Conservation (phyloP, 2,888 invertebrate species). For the Diadegma fenestrale region DNA sequence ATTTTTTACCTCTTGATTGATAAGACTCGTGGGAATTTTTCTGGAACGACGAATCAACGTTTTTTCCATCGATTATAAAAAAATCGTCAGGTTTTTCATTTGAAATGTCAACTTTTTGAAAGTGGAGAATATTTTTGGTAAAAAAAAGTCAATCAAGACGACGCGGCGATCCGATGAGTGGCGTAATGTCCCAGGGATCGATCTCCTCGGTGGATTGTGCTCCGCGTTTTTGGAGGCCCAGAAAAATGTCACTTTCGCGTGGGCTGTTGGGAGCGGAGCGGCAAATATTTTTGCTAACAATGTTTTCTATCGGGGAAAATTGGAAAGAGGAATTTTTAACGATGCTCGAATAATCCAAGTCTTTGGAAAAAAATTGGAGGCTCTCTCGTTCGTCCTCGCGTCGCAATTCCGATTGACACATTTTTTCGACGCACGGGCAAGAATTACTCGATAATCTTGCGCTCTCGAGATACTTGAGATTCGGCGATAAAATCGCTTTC, state of each 20-base stretch:
- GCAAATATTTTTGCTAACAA: constrained; percentile 73
- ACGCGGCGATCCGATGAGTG: constrained; percentile 72
- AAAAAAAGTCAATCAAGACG: constrained; percentile 30
- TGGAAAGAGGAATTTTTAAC: constrained; percentile 59
- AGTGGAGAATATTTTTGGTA: background rate
- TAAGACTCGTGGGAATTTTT: background rate
- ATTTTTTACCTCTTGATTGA: background rate
- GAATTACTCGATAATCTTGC: constrained; percentile 87
- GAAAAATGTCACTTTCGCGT: constrained; percentile 72
- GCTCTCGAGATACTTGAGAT: constrained; percentile 73
- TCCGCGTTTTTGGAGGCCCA: constrained; percentile 74
- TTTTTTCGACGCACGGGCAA: constrained; percentile 90
- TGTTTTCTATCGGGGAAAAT: constrained; percentile 66
- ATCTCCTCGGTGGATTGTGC: constrained; percentile 80
- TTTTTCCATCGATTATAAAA: background rate
- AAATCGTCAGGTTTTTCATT: background rate
- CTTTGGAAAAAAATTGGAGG: background rate
- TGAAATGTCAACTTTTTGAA: background rate
- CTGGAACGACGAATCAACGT: background rate
- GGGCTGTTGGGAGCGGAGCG: constrained; percentile 81
- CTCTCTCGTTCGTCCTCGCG: constrained; percentile 5
- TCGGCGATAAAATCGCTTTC: constrained; percentile 83
- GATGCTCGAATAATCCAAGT: background rate
- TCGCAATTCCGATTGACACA: constrained; percentile 73
- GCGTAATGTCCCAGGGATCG: constrained; percentile 79